Evolutionary conservation across 2,888 invertebrate species (phyloP).

Genomic region (Maniola hyperantus): DNA sequence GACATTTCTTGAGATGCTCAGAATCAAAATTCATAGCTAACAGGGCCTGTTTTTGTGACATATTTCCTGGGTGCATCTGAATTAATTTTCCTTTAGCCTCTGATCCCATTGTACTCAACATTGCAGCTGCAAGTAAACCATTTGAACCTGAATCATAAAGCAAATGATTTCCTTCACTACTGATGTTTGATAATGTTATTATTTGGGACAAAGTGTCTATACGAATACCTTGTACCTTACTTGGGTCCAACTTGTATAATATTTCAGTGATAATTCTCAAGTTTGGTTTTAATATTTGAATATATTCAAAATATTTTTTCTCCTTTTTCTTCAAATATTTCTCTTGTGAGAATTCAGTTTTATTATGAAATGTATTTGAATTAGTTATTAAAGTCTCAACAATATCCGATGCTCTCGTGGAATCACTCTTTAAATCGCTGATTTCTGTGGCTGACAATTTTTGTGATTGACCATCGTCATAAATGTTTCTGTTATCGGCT

Average conservation of each 20-base stretch:
- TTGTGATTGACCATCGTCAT: conserved; percentile 91
- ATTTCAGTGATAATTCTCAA: conserved; percentile 92
- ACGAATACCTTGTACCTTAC: conserved; percentile 89
- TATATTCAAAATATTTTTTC: conserved; percentile 93
- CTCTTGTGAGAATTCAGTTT: conserved; percentile 96
- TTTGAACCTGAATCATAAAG: conserved; percentile 95
- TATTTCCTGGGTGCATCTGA: conserved; percentile 91
- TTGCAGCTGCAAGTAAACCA: conserved; percentile 91
- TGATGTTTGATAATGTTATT: conserved; percentile 90
- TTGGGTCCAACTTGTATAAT: conserved; percentile 90
- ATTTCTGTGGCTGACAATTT: conserved; percentile 92
- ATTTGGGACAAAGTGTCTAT: conserved; percentile 95
- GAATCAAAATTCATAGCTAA: conserved; percentile 90
- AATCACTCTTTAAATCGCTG: conserved; percentile 88
- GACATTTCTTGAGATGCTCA: conserved; percentile 86
- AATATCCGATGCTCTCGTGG: conserved; percentile 90
- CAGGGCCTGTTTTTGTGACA: conserved; percentile 90
- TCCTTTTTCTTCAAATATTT: conserved; percentile 98
- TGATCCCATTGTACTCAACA: conserved; percentile 89
- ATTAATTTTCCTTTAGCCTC: conserved; percentile 85
- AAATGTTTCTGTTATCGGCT: conserved; percentile 91
- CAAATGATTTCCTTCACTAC: conserved; percentile 88
- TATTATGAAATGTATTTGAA: conserved; percentile 93
- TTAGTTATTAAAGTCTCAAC: conserved; percentile 94
- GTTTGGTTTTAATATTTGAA: conserved; percentile 91